These are phyloP conservation scores for Tachycineta bicolor DNA, from an alignment of 2,113 vertebrate species.

Conservation along the genomic window DNA sequence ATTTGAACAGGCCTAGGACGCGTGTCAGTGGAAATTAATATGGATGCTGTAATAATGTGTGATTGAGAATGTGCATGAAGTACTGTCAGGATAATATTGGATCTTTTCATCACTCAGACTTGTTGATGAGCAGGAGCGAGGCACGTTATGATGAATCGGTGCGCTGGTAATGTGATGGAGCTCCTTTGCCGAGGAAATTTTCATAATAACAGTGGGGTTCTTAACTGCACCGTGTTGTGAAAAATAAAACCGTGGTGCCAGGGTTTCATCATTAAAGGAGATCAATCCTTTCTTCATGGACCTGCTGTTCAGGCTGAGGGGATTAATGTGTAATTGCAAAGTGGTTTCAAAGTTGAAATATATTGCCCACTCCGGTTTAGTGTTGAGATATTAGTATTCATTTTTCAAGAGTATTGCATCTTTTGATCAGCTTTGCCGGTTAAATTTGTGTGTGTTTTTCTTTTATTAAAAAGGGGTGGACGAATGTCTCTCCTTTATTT, in stretches of 20 bases:
- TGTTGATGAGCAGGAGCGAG: constrained; percentile 94
- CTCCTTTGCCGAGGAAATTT: constrained; percentile 82
- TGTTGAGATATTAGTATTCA: constrained; percentile 73
- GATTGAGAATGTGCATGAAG: constrained; percentile 94
- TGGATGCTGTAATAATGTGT: constrained; percentile 99
- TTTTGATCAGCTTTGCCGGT: constrained; percentile 70
- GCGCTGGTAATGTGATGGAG: constrained; percentile 79
- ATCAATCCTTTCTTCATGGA: constrained; percentile 78
- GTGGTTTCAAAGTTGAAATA: constrained; percentile 77
- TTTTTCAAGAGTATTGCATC: constrained; percentile 70
- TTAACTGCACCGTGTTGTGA: constrained; percentile 76
- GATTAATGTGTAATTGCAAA: constrained; percentile 77
- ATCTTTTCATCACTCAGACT: constrained; percentile 97
- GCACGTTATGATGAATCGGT: constrained; percentile 83
- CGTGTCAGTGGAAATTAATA: constrained; percentile 98
- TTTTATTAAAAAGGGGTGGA: constrained; percentile 37
- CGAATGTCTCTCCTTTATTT: constrained; percentile 14
- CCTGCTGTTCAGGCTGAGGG: constrained; percentile 73
- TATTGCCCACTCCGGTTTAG: constrained; percentile 54
- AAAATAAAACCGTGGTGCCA: constrained; percentile 81
- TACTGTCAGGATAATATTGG: constrained; percentile 98
- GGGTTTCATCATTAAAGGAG: constrained; percentile 83
- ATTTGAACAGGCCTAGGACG: constrained; percentile 95
- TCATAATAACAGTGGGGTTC: constrained; percentile 84
- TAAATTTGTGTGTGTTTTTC: constrained; percentile 63